Conservation (phyloP, 2,113 vertebrate genomes). For the Calypte anna region DNA sequence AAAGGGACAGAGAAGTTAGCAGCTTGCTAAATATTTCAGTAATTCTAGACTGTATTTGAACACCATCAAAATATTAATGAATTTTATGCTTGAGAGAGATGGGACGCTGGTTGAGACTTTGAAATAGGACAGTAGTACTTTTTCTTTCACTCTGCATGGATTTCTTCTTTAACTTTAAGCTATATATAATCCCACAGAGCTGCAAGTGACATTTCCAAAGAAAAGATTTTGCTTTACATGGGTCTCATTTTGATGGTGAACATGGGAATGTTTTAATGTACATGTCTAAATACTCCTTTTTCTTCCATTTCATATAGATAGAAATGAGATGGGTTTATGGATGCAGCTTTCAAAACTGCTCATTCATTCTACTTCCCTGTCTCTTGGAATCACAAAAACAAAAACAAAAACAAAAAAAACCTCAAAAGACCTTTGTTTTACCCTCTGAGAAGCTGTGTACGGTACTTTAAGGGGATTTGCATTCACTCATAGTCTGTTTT, state of each 20-base stretch:
- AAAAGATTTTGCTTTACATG: neutral
- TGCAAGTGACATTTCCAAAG: neutral
- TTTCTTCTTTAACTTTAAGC: neutral
- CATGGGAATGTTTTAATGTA: neutral
- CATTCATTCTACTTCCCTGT: neutral
- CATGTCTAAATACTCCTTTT: neutral
- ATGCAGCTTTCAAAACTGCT: neutral
- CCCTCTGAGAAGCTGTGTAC: neutral
- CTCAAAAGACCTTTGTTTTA: neutral
- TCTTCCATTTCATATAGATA: neutral
- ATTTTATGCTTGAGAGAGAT: neutral
- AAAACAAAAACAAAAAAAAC: neutral
- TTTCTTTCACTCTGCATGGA: neutral
- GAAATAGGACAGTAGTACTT: neutral
- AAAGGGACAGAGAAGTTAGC: neutral
- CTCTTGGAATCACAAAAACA: neutral
- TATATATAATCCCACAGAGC: neutral
- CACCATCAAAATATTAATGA: neutral
- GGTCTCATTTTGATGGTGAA: neutral
- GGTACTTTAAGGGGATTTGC: neutral
- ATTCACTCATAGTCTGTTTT: neutral
- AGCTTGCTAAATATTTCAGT: neutral
- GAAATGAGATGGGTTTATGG: neutral
- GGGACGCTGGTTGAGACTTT: neutral
- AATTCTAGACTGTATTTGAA: neutral